Percentiles rank a stretch among this genome's conserved stretches.
phyloP scores from a whole-genome alignment of 2,797 vertebrate species.

The Helicolenus hilgendorfi region DNA sequence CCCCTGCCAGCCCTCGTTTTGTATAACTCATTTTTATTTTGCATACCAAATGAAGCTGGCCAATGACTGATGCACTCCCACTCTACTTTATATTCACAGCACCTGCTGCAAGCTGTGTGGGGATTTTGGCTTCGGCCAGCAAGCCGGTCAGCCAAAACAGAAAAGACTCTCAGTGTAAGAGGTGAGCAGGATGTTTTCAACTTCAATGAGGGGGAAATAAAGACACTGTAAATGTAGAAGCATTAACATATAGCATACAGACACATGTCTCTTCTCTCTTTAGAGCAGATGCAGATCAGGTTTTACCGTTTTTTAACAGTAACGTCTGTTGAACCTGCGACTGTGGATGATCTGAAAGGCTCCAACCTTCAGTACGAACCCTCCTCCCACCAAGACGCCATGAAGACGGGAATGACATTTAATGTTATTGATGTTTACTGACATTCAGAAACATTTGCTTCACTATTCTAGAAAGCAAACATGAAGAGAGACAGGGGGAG shows the following conservation, averaged over 20 bases:
- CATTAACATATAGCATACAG: not conserved
- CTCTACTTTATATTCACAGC: constrained; percentile 71
- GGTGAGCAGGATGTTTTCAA: constrained; percentile 12
- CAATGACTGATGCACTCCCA: constrained; percentile 62
- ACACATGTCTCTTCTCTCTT: not conserved
- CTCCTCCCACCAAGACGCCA: too few species aligned
- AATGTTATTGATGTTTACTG: too few species aligned
- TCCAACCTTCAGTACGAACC: too few species aligned
- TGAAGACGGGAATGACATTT: too few species aligned
- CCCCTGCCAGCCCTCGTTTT: constrained; percentile 52
- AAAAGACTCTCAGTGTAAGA: constrained; percentile 10
- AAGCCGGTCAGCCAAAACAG: constrained; percentile 18
- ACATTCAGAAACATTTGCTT: too few species aligned
- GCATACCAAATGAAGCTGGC: constrained; percentile 66
- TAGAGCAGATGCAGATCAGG: not conserved
- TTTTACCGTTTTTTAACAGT: not conserved
- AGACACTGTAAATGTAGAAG: not conserved
- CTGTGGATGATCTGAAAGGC: accelerated
- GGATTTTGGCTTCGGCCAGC: constrained; percentile 44
- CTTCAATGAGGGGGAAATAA: not conserved
- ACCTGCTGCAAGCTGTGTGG: constrained; percentile 61
- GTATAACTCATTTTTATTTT: constrained; percentile 72
- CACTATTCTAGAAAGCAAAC: too few species aligned
- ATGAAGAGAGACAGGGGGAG: too few species aligned
- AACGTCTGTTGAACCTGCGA: not conserved